These are phyloP conservation scores for Esox niger DNA, from an alignment of 2,113 vertebrate species.

Conservation along the genomic window DNA sequence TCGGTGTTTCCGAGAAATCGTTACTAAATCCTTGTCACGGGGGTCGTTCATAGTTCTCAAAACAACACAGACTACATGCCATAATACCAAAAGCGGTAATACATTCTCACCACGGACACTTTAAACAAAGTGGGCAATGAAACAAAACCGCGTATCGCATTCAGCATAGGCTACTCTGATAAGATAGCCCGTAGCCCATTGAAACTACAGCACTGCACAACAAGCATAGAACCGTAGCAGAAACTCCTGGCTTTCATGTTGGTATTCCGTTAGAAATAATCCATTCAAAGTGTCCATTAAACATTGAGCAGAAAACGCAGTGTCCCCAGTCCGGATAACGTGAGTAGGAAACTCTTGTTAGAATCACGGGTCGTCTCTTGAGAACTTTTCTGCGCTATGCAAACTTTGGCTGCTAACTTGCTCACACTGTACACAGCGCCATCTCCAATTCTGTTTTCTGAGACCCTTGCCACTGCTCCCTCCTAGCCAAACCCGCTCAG, in stretches of 20 bases:
- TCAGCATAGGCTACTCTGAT: slow-evolving; percentile 53
- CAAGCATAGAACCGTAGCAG: slow-evolving; percentile 33
- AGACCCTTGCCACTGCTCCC: background rate
- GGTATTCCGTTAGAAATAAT: slow-evolving; percentile 20
- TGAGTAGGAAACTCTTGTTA: slow-evolving; percentile 34
- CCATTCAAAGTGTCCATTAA: slow-evolving; percentile 30
- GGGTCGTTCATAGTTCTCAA: slow-evolving; percentile 64
- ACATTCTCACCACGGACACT: slow-evolving; percentile 43
- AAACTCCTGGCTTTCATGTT: slow-evolving; percentile 37
- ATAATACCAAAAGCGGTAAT: slow-evolving; percentile 33
- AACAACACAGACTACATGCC: slow-evolving; percentile 50
- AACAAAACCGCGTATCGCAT: slow-evolving; percentile 13
- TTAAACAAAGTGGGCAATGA: slow-evolving; percentile 40
- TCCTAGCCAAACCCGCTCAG: background rate
- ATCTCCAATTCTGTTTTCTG: slow-evolving; percentile 58
- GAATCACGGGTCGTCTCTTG: slow-evolving; percentile 48
- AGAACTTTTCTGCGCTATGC: slow-evolving; percentile 70
- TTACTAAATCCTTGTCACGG: slow-evolving; percentile 69
- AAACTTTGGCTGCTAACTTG: slow-evolving; percentile 75
- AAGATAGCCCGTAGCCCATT: slow-evolving; percentile 49
- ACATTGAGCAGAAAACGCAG: slow-evolving; percentile 16
- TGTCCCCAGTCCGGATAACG: slow-evolving; percentile 33
- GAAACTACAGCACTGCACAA: slow-evolving; percentile 47
- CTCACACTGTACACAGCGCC: slow-evolving; percentile 73
- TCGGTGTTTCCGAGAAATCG: slow-evolving; percentile 85